Base-by-base conservation (phyloP, 2,888 invertebrate genomes). In the Noctuana brunneofusca region DNA sequence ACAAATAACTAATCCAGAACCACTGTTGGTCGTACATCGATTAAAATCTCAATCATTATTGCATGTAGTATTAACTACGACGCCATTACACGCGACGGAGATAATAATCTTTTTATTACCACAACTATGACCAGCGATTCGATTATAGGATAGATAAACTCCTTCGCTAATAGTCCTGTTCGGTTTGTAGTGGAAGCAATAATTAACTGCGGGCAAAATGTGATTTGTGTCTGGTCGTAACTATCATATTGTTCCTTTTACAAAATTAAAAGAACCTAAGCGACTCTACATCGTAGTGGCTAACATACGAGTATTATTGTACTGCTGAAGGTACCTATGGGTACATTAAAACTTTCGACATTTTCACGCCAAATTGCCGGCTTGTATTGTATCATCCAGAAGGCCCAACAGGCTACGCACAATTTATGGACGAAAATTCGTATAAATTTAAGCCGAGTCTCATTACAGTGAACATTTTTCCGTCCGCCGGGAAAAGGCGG, bases 71-170 rank as follows among this genome's bases (percentile, higher is more conserved):
- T 54, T 60, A 60, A 46, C 46, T 20, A 30, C 59, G 53, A 60
- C 41, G 53, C 59, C 53, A 60, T 60, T 60, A 60, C 59, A 60
- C 60, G 60, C 60, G 53, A 60, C 32, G 24, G 9, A 60, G 60
- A 54, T 60, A 54, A 54, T 54, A 48, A 60, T 60, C 60, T 60
- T 60, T 60, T 60, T 60, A 60, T 32, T 60, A 60, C 46, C 14
- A 46, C 46, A 12, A 8, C 24, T 60, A 54, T 46, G 46, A 53
- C 53, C 53, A 20, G 54, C 60, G 60, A 60, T 60, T 53, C 60
- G 60, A 60, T 54, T 54, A 60, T 16, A 46, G 43, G 52, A 59
- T 43, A 46, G 30, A 53, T 59, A 59, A 59, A 59, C 52, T 32
- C 6, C 35, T 24, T 38, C n/a, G 38, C 58, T 58, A 58, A 58